Base-by-base conservation (phyloP, 2,888 invertebrate genomes). In the Leptinotarsa tumamoca region DNA sequence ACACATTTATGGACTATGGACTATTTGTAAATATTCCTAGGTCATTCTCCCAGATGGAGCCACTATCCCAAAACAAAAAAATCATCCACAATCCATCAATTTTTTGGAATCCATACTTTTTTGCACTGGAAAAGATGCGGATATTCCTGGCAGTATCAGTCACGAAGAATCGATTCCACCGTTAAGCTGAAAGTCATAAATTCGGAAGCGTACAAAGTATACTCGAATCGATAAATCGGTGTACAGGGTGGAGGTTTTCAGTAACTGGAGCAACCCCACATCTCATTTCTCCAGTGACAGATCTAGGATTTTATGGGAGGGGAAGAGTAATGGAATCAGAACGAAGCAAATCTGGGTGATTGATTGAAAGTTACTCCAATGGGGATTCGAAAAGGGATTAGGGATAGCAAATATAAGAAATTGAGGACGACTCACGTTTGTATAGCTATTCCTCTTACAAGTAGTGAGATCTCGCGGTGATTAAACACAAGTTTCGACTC, bases 1-100 rank as follows among this genome's bases (percentile, higher is more conserved):
- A 84, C 83, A 85, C 81, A 76, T 73, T 76, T 76, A 73, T 73
- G 71, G 76, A 73, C 75, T 71, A 74, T 77, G 68, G 77, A 74
- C 76, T 78, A 74, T 76, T 76, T 74, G 79, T 77, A 79, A 79
- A 79, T 79, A 77, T 74, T 71, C 74, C 68, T 68, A 68, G 56
- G 72, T 67, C 74, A 74, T 75, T 71, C 77, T 69, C 61, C 77
- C 66, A 79, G 79, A 73, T 77, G 79, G 79, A 77, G 79, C 75
- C 68, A 75, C 73, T 18, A 27, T 63, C 63, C 43, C 43, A n/a
- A 58, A 63, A 63, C 43, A 15, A 27, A 63, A 63, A n/a, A 63
- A n/a, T 63, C 43, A 7, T 4, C 33, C 10, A 3, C 4, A 63
- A 43, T 63, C 17, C n/a, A 14, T n/a, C 43, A 33, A 63, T 4